These are phyloP conservation scores for Alloplasta piceator DNA, from an alignment of 2,888 invertebrate species.

Conservation along the genomic window DNA sequence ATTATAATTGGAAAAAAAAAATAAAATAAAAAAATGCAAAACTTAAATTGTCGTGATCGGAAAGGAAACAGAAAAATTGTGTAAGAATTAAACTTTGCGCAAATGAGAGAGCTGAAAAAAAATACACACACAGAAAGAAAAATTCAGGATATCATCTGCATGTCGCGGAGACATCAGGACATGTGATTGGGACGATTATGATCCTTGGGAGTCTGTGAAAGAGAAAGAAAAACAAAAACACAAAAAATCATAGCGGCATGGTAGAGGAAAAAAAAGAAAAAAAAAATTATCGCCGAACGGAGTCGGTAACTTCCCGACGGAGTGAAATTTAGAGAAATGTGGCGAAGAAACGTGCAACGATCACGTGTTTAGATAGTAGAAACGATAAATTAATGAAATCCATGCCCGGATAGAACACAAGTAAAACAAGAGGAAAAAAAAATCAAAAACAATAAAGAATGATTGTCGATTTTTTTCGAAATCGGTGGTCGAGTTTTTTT, in stretches of 20 bases:
- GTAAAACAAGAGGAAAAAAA: slow-evolving; percentile 13
- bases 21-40: slow-evolving; percentile 25
- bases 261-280: not conserved
- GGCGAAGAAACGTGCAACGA: slow-evolving; percentile 49
- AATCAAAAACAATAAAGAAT: slow-evolving; percentile 5
- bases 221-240: slow-evolving; percentile 57
- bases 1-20: slow-evolving; percentile 4
- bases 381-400: slow-evolving; percentile 39
- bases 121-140: not conserved
- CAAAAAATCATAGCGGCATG: no score
- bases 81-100: slow-evolving; percentile 14
- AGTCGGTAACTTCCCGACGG: slow-evolving; percentile 1
- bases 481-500: slow-evolving; percentile 53
- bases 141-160: not conserved
- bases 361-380: no score
- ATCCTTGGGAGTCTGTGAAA: slow-evolving; percentile 69
- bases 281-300: not conserved
- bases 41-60: slow-evolving; percentile 8
- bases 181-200: slow-evolving; percentile 51
- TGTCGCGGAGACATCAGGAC: slow-evolving; percentile 45
- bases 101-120: slow-evolving; percentile 25
- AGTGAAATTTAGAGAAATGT: slow-evolving; percentile 43
- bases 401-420: slow-evolving; percentile 35
- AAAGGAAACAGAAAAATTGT: slow-evolving; percentile 10
- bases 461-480: slow-evolving; percentile 53